Percentiles rank a stretch among this genome's conserved stretches.
Evolutionary conservation across 2,888 invertebrate genomes (phyloP).

Genomic region (Cephus rjabovi): DNA sequence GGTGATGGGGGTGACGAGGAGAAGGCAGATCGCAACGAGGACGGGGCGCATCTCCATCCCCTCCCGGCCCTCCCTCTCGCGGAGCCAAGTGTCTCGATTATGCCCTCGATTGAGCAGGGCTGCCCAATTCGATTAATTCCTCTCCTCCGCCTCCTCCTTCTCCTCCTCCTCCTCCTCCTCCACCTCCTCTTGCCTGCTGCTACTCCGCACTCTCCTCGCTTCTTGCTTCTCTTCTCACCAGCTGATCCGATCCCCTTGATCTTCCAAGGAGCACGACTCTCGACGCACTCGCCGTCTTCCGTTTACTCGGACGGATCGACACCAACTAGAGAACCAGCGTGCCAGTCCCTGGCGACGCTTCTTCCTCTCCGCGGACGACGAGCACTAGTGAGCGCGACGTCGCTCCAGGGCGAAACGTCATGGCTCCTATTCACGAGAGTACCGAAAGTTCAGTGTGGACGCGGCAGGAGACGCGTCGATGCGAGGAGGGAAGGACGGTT

Average conservation of each 20-base stretch:
- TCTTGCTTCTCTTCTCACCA: conserved; percentile 11
- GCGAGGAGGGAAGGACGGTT: not conserved
- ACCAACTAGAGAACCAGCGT: not conserved
- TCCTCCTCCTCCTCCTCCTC: conserved; percentile 29
- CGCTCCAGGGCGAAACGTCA: not conserved
- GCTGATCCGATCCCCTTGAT: conserved; percentile 17
- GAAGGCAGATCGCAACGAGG: conserved; percentile 85
- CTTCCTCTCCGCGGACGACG: not conserved
- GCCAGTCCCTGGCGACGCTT: not conserved
- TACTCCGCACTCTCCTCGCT: conserved; percentile 16
- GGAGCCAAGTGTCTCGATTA: conserved; percentile 2
- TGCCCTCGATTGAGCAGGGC: conserved; percentile 30
- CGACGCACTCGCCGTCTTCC: conserved; percentile 40
- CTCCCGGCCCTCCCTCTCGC: conserved; percentile 34
- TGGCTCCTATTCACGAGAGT: not conserved
- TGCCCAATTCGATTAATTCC: conserved; percentile 27
- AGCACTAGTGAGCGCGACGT: not conserved
- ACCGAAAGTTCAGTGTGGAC: not conserved
- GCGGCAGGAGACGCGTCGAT: not conserved
- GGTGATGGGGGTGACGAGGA: conserved; percentile 89
- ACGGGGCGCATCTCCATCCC: conserved; percentile 77
- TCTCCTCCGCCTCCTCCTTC: conserved; percentile 29
- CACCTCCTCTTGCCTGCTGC: not conserved
- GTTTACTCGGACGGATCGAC: conserved; percentile 10
- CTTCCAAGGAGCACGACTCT: conserved; percentile 25